phyloP scores from a whole-genome alignment of 2,888 invertebrate species.

The Hetaerina titia region DNA sequence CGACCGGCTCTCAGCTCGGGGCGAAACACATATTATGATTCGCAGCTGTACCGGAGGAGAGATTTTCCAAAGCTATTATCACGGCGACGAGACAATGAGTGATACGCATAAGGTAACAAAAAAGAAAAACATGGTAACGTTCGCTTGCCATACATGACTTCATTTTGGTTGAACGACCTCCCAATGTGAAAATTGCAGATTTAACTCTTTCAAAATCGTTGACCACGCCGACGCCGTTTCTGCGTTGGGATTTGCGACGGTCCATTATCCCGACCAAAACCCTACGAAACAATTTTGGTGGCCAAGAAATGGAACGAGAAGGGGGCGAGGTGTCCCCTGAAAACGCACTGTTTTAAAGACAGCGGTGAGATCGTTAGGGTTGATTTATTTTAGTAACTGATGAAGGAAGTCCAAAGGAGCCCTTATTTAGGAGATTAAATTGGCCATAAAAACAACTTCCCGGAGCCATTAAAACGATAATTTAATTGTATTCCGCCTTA shows the following conservation, averaged over 20 bases:
- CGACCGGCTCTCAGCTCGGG: not conserved
- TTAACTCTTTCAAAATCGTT: not conserved
- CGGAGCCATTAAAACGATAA: not conserved
- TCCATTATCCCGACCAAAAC: not conserved
- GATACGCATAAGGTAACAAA: not conserved
- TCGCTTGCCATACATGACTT: not conserved
- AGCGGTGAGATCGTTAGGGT: not conserved
- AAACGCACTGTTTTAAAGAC: not conserved
- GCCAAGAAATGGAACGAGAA: not conserved
- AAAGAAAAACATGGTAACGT: not conserved
- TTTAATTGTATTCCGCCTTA: not conserved
- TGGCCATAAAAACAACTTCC: not conserved
- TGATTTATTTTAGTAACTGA: not conserved
- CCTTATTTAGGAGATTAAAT: conserved; percentile 25
- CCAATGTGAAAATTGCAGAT: not conserved
- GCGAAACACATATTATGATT: not conserved
- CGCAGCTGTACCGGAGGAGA: not conserved
- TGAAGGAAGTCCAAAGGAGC: not conserved
- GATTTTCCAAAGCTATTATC: not conserved
- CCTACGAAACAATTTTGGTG: not conserved
- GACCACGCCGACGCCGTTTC: not conserved
- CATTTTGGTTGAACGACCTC: conserved; percentile 30
- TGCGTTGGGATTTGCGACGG: not conserved
- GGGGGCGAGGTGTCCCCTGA: conserved; percentile 19
- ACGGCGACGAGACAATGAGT: not conserved